Evolutionary conservation across 1,140 invertebrate genomes (phyloP), one percentile per base, ranked within the genome.

Genomic region (Sinella curviseta): DNA sequence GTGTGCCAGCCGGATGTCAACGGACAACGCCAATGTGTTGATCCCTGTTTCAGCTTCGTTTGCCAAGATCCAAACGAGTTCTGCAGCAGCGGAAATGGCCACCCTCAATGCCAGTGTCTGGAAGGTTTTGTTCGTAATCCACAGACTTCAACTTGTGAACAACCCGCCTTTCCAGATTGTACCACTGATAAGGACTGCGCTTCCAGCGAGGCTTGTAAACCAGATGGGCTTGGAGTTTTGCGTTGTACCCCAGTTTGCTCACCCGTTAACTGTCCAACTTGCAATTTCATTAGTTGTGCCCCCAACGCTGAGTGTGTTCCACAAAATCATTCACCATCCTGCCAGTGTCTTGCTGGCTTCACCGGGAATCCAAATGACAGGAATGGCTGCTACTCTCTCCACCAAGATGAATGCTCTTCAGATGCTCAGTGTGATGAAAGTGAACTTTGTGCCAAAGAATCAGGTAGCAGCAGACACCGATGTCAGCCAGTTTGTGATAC

Each of bases 321-420:
- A 0, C 88, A 88, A 39, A 89, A 91, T 77, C 94, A 96, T 74
- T 74, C 74, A 83, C 93, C 92, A 54, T 89, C 91, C 82, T 96
- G 95, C 84, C 91, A 93, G 84, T 96, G 95, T 86, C 86, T 92
- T 1, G 85, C 89, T n/a, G 94, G 93, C 1, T 96, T 90, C 85
- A 90, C 90, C 26, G 95, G 95, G 24, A 95, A 96, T 88, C 94
- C 95, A 2, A 95, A 95, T 84, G 94, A 96, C 85, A 90, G 95
- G 24, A 92, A 91, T 79, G 95, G 95, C 12, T 97, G 95, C 84
- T 89, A 91, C 80, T 89, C 90, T 16, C 85, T 91, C 0, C 87
- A 90, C 1, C 91, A 91, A 85, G 91, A 95, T 84, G 89, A 92
- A 85, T 97, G 95, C 84, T 86, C 87, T n/a, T 90, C 90, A 34